Conservation (phyloP, 2,888 invertebrate species). For the Diarsia rubi region DNA sequence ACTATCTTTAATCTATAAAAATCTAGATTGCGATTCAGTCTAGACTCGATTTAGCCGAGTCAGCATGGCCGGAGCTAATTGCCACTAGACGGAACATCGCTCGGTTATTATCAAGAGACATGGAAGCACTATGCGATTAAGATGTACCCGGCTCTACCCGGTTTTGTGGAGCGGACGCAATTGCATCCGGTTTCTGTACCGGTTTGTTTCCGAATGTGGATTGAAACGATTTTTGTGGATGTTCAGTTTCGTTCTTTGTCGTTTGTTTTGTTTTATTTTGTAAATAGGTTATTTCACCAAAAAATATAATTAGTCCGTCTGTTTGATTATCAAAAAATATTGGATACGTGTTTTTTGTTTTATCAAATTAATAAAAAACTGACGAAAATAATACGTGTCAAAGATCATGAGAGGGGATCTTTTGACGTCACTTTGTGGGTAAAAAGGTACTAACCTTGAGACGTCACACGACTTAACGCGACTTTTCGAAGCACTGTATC, state of each 20-base stretch:
- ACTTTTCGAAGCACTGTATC: too few species aligned
- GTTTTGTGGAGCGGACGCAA: slow-evolving; percentile 37
- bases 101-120: slow-evolving; percentile 65
- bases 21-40: slow-evolving; percentile 64
- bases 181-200: slow-evolving; percentile 45
- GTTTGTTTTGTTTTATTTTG: background rate
- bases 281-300: too few species aligned
- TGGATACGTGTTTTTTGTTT: too few species aligned
- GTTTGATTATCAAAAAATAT: too few species aligned
- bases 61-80: slow-evolving; percentile 62
- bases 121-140: slow-evolving; percentile 61
- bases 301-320: too few species aligned
- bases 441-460: too few species aligned
- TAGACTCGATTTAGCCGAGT: slow-evolving; percentile 62
- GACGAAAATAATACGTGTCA: too few species aligned
- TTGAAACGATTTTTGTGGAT: slow-evolving; percentile 14
- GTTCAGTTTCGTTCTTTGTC: slow-evolving; percentile 1
- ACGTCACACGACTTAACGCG: too few species aligned
- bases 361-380: too few species aligned
- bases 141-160: slow-evolving; percentile 52
- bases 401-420: too few species aligned
- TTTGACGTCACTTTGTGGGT: too few species aligned
- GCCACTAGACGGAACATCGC: slow-evolving; percentile 61
- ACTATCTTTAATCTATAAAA: slow-evolving; percentile 64
- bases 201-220: slow-evolving; percentile 32